Base-by-base conservation (phyloP, 2,113 vertebrate species). In the Vimba vimba region DNA sequence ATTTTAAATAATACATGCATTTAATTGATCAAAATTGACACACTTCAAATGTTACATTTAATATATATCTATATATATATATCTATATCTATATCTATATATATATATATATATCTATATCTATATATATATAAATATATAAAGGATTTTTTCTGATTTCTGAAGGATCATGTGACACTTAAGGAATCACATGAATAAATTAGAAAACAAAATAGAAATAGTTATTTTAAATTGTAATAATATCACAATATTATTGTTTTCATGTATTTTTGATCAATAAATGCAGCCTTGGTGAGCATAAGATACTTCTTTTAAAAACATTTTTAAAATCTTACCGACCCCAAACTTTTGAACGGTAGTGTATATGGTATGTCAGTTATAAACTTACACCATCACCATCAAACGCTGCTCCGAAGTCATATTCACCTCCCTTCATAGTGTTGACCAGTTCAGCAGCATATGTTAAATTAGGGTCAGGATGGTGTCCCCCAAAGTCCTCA, bases 401-500 rank as follows among this genome's bases (percentile, higher is more conserved):
- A 89, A 99, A 99, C 82, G 98, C 98, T 23, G 98, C 98, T 90
- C 98, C 98, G 10, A 99, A 97, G 88, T 98, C 98, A 0, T 98
- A 98, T 60, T 98, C 97, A 85, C 98, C 98, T 0, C 94, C 96
- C 92, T 99, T 98, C 98, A 99, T 98, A 74, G 96, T 93, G 84
- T 97, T 97, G 85, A 99, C 98, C 86, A 99, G 93, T 90, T 99
- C 98, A 2, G 98, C 96, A 47, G 98, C 98, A 0, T 99, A 99
- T 79, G 98, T 99, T 88, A 99, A 91, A 91, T 99, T 99, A 85
- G 98, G 98, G 94, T 99, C 98, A 1, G 98, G 98, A 90, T 99
- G 98, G 91, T 99, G 98, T 36, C 98, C 98, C 3, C 98, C 98
- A 1, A 99, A 99, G 92, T 99, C 97, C 87, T 99, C 98, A 88